Percentiles rank a stretch among this genome's conserved stretches.
Conservation (phyloP, 2,113 vertebrate genomes). For the Myodes glareolus region DNA sequence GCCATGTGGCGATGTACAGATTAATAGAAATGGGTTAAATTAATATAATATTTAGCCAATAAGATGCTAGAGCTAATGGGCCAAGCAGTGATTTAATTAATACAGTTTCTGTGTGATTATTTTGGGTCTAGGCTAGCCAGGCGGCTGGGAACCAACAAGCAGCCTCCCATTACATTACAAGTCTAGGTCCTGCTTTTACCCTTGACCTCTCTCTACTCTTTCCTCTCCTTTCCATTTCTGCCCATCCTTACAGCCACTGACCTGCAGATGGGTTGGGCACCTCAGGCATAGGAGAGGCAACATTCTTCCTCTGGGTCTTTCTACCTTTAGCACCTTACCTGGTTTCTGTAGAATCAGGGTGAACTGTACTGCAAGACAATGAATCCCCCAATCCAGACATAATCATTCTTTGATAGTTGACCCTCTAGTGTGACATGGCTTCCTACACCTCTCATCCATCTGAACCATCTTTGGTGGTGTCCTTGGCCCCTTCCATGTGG, state of each 20-base stretch:
- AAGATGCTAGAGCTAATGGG: no score
- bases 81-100: no score
- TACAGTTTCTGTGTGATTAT: no score
- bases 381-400: neutral
- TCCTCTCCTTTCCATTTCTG: neutral
- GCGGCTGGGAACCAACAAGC: no score
- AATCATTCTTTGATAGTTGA: no score
- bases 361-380: neutral
- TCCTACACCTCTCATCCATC: rapidly evolving
- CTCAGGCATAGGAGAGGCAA: neutral
- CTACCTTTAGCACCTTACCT: neutral
- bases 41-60: no score
- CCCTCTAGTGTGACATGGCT: neutral
- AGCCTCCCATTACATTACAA: no score
- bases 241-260: neutral
- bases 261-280: neutral
- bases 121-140: no score
- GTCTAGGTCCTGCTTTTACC: neutral
- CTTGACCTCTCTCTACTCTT: neutral
- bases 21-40: no score
- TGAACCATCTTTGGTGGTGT: neutral
- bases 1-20: no score
- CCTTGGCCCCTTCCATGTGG: neutral
- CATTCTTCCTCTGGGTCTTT: neutral
- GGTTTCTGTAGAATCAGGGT: neutral